Base-by-base conservation (phyloP, 2,113 vertebrate genomes). In the Microtus ochrogaster region DNA sequence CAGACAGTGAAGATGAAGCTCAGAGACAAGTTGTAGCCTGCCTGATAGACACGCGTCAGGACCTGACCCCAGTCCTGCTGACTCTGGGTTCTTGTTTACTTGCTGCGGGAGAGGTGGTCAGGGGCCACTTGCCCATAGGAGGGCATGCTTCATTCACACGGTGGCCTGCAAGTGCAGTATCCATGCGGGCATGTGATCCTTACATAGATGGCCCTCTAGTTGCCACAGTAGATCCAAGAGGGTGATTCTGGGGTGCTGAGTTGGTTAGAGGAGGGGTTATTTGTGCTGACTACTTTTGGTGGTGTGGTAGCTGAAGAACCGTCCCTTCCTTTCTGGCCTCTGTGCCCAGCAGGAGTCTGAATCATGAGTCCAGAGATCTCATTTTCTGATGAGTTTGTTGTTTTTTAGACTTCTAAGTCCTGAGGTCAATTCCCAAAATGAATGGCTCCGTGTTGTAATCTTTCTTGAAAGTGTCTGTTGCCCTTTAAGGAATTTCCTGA, bases 111-210 rank as follows among this genome's bases (percentile, higher is more conserved):
- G 28, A 22, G 0, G 81, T 10, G 49, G 28, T 83, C 2, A 36
- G 77, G 10, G 33, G 28, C 11, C 30, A 13, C 58, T 21, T 81
- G 26, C 47, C 58, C 61, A 66, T 30, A 65, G 41, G 17, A 33
- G 83, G 41, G 63, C 41, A 33, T 22, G 41, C 63, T 44, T 86
- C 28, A 4, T 33, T 86, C 28, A 7, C 28, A 12, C 8, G 2
- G 83, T 12, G 26, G 9, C 36, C 5, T 74, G 52, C 17, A 13
- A 52, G 11, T 33, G 17, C 41, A 47, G 65, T 7, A 22, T 26
- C 41, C 1, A 3, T 33, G 65, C 3, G 26, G 39, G 73, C 47
- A 2, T 0, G 3, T 3, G 4, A 28, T n/a, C 7, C 33, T 81
- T 24, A n/a, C n/a, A 55, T 58, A 72, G 4, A n/a, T 41, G 1